phyloP scores from a whole-genome alignment of 1,140 invertebrate species.

The Leptinotarsa defecta region DNA sequence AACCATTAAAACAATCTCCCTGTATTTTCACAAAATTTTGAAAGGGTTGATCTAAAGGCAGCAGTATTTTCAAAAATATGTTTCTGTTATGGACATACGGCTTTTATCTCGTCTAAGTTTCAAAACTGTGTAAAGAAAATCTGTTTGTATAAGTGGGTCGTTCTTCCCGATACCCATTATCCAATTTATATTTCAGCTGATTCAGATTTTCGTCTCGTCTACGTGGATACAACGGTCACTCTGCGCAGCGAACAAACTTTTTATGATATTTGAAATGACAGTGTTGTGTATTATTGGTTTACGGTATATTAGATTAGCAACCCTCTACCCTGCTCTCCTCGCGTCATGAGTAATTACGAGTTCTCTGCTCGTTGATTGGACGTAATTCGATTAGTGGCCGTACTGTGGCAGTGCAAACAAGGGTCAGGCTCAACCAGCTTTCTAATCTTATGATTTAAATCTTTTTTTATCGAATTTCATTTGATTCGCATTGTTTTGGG shows the following conservation, averaged over 20 bases:
- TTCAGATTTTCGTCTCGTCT: not conserved
- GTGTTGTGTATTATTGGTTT: constrained; percentile 31
- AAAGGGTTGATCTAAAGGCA: no score
- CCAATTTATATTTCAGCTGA: constrained; percentile 1
- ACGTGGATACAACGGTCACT: not conserved
- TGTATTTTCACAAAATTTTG: no score
- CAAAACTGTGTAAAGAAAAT: no score
- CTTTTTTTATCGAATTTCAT: constrained; percentile 28
- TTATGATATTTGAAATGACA: constrained; percentile 30
- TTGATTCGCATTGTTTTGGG: constrained; percentile 20
- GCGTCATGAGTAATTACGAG: constrained; percentile 40
- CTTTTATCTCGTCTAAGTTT: no score
- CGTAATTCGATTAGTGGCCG: constrained; percentile 45
- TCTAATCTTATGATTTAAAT: constrained; percentile 32
- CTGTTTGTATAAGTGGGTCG: no score
- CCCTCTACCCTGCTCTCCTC: constrained; percentile 17
- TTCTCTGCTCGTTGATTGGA: constrained; percentile 42
- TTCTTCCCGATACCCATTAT: not conserved
- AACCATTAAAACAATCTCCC: no score
- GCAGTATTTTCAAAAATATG: no score
- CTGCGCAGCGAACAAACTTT: constrained; percentile 8
- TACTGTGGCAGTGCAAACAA: constrained; percentile 42
- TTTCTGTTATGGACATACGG: no score
- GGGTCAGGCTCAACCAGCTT: constrained; percentile 30
- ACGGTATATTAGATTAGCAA: constrained; percentile 27